phyloP scores from a whole-genome alignment of 1,140 invertebrate species.

The Lepeophtheirus salmonis region DNA sequence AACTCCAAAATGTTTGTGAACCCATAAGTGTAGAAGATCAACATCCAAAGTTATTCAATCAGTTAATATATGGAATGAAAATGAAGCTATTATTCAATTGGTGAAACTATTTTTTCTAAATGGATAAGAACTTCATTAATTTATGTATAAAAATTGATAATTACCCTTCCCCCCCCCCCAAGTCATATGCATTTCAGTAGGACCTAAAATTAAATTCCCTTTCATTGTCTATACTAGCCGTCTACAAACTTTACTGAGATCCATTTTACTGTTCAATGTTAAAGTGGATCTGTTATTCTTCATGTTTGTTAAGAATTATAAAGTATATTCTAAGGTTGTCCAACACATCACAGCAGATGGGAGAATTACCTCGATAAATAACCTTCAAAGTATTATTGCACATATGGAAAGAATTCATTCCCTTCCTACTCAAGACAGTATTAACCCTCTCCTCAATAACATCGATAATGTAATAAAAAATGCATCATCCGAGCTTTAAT shows the following conservation, averaged over 20 bases:
- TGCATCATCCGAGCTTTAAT: neutral
- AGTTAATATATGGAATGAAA: too few species aligned
- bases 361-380: constrained; percentile 5
- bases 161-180: too few species aligned
- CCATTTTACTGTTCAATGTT: neutral
- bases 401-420: constrained; percentile 13
- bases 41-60: too few species aligned
- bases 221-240: neutral
- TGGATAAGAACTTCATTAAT: too few species aligned
- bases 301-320: neutral
- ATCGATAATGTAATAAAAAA: neutral
- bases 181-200: too few species aligned
- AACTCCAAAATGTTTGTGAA: too few species aligned
- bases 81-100: too few species aligned
- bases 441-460: neutral
- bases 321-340: neutral
- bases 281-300: neutral
- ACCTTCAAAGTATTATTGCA: neutral
- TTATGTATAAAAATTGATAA: too few species aligned
- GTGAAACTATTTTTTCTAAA: too few species aligned
- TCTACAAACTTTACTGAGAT: neutral
- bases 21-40: too few species aligned
- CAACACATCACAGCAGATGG: too few species aligned
- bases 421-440: neutral
- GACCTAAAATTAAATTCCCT: too few species aligned